Evolutionary conservation across 2,888 invertebrate genomes (phyloP), one percentile per base, ranked within the genome.

Genomic region (Ellobium chinense): DNA sequence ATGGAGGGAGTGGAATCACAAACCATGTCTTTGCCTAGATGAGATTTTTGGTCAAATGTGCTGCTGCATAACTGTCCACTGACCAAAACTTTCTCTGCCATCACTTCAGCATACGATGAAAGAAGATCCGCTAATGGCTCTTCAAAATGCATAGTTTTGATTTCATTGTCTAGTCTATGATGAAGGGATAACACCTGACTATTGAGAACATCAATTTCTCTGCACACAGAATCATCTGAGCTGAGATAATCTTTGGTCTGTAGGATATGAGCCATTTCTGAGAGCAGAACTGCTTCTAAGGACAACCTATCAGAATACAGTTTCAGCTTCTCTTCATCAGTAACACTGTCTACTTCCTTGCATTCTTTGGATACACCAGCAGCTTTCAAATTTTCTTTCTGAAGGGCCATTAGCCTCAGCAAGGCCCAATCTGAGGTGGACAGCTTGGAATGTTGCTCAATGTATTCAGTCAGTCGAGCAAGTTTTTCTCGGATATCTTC

Each of bases 51-150:
- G 18, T 77, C 81, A 62, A 78, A 83, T 14, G 62, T 46, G 84
- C 83, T 66, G 81, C 86, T 65, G 85, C 84, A 87, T 36, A 84
- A 79, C 68, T 91, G 90, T 31, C 91, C 91, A 83, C 93, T 92
- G 62, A 93, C 88, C 39, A 92, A 88, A 62, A 93, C 89, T 81
- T 92, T 95, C 89, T 96, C 95, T 34, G 96, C 95, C 88, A 97
- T 94, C 84, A 96, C 95, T 91, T 95, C 95, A 63, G 96, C 96
- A 88, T 97, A 94, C 91, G 96, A 95, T 90, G 96, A 96, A 78
- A 96, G 83, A 12, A 89, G 60, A 82, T 90, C 88, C 14, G 72
- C 72, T 37, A 68, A 69, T 3, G 75, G 60, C 18, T 84, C 83
- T 69, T 89, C 88, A 72, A 86, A 83, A 56, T 85, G 84, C 81